Base-by-base conservation (phyloP, 2,113 vertebrate species). In the Hippolais icterina region DNA sequence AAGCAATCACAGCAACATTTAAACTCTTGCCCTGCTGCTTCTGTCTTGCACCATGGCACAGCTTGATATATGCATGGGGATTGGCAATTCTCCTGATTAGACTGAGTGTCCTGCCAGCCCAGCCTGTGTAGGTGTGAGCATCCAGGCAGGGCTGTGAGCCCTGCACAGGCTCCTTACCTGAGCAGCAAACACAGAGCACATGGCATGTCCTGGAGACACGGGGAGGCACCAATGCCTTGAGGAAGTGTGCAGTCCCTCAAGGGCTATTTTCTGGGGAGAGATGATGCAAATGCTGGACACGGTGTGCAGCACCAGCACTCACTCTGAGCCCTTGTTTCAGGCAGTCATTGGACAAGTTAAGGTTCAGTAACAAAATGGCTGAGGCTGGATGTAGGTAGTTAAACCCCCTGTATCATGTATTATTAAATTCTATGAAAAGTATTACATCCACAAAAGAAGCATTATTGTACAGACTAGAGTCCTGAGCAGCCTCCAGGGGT, bases 41-140 rank as follows among this genome's bases (percentile, higher is more conserved):
- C 61, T 84, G 15, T 37, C 49, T 84, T 71, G 49, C n/a, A 46
- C 19, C 0, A 0, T 21, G 46, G 37, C 61, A 42, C 4, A 1
- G 29, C 53, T 77, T 80, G 82, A 21, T 33, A 10, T 14, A 42
- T 21, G 52, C 31, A 1, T 5, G 37, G 29, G 54, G 29, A 50
- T 2, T 50, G 72, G 46, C 54, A 89, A 15, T 63, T 74, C 21
- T 81, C 19, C 52, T 70, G 33, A 10, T 69, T 6, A 65, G 44
- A 12, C 29, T n/a, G 68, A 83, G 9, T 12, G 28, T 80, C 29
- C 57, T 63, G 37, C 46, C 9, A 3, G 28, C 47, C 49, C 49
- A 59, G 21, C 47, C 53, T 1, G 0, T 14, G 42, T 35, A 9
- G 3, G 1, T 29, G 37, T 31, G 46, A 82, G 63, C 49, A 47